Evolutionary conservation across 1,140 invertebrate species (phyloP).

Genomic region (Bursaphelenchus mucronatus): DNA sequence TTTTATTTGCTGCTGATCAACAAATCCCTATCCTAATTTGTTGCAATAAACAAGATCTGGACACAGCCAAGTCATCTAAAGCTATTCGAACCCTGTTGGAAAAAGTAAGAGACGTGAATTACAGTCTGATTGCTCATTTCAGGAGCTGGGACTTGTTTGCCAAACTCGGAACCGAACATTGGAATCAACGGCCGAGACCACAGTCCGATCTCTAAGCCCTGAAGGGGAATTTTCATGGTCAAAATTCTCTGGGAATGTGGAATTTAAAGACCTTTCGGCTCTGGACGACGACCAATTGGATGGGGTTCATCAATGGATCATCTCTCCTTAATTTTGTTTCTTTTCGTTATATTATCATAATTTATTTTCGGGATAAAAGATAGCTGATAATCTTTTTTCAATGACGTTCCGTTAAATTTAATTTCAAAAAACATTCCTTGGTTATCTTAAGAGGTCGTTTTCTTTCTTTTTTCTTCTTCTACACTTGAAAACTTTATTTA

Average conservation of each 20-base stretch:
- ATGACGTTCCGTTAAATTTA: no score
- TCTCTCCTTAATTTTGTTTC: conserved; percentile 4
- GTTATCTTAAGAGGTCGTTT: neutral
- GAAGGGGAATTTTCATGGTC: conserved; percentile 13
- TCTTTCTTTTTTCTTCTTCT: neutral
- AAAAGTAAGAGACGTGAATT: neutral
- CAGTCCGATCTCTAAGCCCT: neutral
- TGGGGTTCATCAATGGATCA: neutral
- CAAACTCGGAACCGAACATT: conserved; percentile 10
- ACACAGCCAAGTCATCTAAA: conserved; percentile 14
- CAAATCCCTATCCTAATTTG: conserved; percentile 35
- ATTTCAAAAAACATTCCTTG: neutral
- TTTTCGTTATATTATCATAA: neutral
- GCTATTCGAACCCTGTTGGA: conserved; percentile 13
- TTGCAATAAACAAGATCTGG: conserved; percentile 46
- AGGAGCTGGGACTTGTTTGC: conserved; percentile 4
- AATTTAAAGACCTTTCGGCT: conserved; percentile 12
- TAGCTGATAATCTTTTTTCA: no score
- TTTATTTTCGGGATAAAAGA: no score
- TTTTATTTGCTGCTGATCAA: conserved; percentile 21
- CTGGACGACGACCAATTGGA: neutral
- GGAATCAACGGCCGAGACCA: conserved; percentile 14
- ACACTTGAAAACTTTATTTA: no score
- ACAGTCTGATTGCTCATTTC: no score
- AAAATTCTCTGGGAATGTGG: neutral